Conservation (phyloP, 2,888 invertebrate genomes). For the Drosophila quinaria region DNA sequence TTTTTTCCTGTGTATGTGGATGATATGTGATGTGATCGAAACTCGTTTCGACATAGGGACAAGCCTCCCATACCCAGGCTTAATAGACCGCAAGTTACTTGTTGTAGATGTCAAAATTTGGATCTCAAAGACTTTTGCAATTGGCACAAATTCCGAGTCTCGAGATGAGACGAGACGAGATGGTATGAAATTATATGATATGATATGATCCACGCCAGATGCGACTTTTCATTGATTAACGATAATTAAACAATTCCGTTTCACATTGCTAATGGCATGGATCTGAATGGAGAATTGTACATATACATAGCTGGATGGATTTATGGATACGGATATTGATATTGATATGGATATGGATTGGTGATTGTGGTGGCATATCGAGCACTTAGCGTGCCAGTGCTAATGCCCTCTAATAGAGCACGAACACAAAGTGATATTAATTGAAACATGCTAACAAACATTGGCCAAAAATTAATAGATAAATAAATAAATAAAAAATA, state of each 20-base stretch:
- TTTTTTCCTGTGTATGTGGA: neutral
- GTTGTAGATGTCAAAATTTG: slow-evolving; percentile 16
- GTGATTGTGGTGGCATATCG: slow-evolving; percentile 36
- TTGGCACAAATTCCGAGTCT: slow-evolving; percentile 31
- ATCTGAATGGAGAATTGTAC: slow-evolving; percentile 41
- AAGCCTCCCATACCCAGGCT: slow-evolving; percentile 37
- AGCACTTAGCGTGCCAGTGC: slow-evolving; percentile 64
- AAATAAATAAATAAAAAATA: slow-evolving; percentile 25
- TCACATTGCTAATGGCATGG: slow-evolving; percentile 44
- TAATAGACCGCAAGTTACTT: slow-evolving; percentile 13
- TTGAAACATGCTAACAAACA: slow-evolving; percentile 73
- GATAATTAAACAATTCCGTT: slow-evolving; percentile 62
- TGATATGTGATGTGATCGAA: slow-evolving; percentile 18
- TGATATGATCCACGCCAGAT: slow-evolving; percentile 4
- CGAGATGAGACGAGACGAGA: neutral
- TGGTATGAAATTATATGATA: neutral
- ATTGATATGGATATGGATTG: no score
- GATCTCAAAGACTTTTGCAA: slow-evolving; percentile 44
- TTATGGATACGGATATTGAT: slow-evolving; percentile 4
- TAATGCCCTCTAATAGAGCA: slow-evolving; percentile 70
- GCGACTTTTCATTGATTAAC: slow-evolving; percentile 54
- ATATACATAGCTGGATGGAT: slow-evolving; percentile 1
- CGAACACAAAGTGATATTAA: slow-evolving; percentile 62
- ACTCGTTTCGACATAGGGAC: slow-evolving; percentile 41
- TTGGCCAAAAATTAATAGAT: slow-evolving; percentile 30